These are phyloP conservation scores for Apodemia duryi DNA, from an alignment of 2,888 invertebrate genomes.

Conservation along the genomic window DNA sequence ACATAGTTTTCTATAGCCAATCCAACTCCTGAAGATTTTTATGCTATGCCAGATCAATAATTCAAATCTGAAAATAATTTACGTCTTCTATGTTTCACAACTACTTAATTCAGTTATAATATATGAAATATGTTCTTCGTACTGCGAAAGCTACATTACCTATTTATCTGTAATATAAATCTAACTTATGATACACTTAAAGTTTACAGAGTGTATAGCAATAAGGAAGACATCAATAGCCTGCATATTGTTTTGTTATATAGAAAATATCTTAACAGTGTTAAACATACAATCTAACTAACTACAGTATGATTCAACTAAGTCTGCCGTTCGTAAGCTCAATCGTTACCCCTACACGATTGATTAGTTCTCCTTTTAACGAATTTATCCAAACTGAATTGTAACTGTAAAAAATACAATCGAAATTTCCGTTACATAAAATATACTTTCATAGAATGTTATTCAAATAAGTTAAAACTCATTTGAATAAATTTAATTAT, in stretches of 20 bases:
- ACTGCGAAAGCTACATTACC: constrained; percentile 25
- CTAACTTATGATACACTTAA: constrained; percentile 31
- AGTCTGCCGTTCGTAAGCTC: neutral
- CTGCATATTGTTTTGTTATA: constrained; percentile 71
- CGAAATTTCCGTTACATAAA: too few species aligned
- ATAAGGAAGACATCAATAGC: constrained; percentile 79
- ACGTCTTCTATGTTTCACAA: too few species aligned
- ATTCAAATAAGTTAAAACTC: neutral
- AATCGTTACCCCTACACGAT: neutral
- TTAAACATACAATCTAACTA: constrained; percentile 13
- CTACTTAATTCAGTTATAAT: neutral
- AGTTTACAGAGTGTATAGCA: constrained; percentile 74
- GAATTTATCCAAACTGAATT: too few species aligned
- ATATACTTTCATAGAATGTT: neutral
- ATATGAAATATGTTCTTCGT: neutral
- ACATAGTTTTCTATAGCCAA: too few species aligned
- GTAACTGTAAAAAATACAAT: too few species aligned
- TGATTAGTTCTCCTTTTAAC: too few species aligned
- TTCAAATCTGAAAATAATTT: too few species aligned
- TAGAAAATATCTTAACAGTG: constrained; percentile 51
- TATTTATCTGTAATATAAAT: constrained; percentile 16
- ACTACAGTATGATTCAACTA: neutral
- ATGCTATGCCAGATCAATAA: too few species aligned
- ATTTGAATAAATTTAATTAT: neutral
- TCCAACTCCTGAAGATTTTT: too few species aligned